phyloP scores from a whole-genome alignment of 1,140 invertebrate genomes.

The Brachystomella parvula region DNA sequence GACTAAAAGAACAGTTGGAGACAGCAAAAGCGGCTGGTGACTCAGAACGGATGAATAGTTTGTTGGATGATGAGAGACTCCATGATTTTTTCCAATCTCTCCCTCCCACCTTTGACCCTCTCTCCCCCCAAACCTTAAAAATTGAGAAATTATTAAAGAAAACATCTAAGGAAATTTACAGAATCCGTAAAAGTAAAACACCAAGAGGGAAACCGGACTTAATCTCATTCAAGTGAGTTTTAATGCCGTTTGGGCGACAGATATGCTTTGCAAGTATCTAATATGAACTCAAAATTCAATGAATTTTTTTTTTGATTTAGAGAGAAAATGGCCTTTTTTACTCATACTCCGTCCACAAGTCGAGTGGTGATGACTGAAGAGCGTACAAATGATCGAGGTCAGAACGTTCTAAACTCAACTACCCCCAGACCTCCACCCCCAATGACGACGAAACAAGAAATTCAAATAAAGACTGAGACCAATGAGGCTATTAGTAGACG shows the following conservation, averaged over 20 bases:
- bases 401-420: background rate
- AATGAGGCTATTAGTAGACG: background rate
- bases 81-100: conserved; percentile 57
- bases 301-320: conserved; percentile 49
- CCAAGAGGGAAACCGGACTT: conserved; percentile 83
- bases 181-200: conserved; percentile 73
- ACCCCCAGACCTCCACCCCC: background rate
- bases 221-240: conserved; percentile 82
- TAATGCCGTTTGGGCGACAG: background rate
- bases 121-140: conserved; percentile 51
- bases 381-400: background rate
- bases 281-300: background rate
- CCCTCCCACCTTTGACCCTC: conserved; percentile 32
- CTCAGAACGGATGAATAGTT: conserved; percentile 67
- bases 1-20: conserved; percentile 58
- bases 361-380: conserved; percentile 16
- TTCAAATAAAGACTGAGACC: conserved; percentile 5
- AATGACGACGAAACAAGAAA: background rate
- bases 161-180: conserved; percentile 82
- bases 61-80: conserved; percentile 76
- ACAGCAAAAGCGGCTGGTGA: conserved; percentile 66
- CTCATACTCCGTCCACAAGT: conserved; percentile 42
- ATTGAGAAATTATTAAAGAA: conserved; percentile 73
- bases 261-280: too few relatives aligned
- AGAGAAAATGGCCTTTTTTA: conserved; percentile 94